Percentiles rank a stretch among this genome's conserved stretches.
Evolutionary conservation across 1,140 invertebrate genomes (phyloP).

Genomic region (Drosophila pallidifrons): DNA sequence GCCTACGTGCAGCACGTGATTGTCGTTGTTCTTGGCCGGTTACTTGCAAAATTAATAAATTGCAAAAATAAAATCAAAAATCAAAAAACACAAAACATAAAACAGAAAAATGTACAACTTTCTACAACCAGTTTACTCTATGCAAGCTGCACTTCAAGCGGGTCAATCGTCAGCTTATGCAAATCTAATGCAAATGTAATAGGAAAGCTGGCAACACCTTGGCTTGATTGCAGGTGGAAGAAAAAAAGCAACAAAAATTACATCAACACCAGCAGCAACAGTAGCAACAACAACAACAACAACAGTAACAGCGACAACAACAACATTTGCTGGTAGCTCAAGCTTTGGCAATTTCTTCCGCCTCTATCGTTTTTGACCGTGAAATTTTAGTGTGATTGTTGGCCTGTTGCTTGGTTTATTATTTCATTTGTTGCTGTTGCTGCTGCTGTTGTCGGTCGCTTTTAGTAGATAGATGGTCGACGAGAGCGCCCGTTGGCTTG

Average conservation of each 20-base stretch:
- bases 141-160: constrained; percentile 44
- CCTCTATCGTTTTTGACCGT: constrained; percentile 74
- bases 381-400: constrained; percentile 63
- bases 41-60: constrained; percentile 14
- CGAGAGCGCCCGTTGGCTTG: constrained; percentile 29
- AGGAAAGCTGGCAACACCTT: constrained; percentile 73
- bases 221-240: constrained; percentile 69
- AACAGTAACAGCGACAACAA: constrained; percentile 37
- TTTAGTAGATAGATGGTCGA: constrained; percentile 25
- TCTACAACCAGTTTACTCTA: constrained; percentile 71
- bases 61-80: not conserved
- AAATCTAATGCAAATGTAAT: constrained; percentile 73
- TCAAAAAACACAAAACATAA: no score
- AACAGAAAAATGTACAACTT: constrained; percentile 49
- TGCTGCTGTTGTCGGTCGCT: constrained; percentile 31
- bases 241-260: constrained; percentile 48
- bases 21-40: constrained; percentile 54
- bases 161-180: constrained; percentile 70
- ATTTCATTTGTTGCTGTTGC: constrained; percentile 24
- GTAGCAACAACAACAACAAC: constrained; percentile 7
- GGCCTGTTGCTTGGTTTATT: constrained; percentile 34
- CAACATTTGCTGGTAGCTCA: constrained; percentile 24
- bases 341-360: constrained; percentile 74
- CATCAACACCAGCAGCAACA: constrained; percentile 32
- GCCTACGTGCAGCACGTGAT: constrained; percentile 77